These are phyloP conservation scores for Palythoa caribaeorum DNA, from an alignment of 92 coral and sea anemone species.

Conservation along the genomic window DNA sequence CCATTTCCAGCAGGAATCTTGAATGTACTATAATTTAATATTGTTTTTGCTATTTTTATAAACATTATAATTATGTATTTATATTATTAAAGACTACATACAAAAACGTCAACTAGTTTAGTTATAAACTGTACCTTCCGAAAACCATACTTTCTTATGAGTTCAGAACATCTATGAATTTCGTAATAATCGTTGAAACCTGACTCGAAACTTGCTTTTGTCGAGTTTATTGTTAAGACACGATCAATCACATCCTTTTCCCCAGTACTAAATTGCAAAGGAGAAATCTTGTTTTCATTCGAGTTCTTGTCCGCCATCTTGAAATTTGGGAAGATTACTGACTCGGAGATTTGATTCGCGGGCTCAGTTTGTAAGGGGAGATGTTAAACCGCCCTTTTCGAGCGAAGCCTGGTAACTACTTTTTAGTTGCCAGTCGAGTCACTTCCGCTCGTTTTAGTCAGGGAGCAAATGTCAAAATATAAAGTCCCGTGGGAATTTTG, in stretches of 20 bases:
- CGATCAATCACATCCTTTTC: slow-evolving; percentile 82
- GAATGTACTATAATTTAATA: too few species aligned
- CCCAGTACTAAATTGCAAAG: slow-evolving; percentile 64
- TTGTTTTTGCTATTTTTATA: too few species aligned
- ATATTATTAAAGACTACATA: too few species aligned
- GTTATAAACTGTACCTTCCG: slow-evolving; percentile 59
- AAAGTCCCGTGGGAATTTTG: too few species aligned
- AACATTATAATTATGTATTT: too few species aligned
- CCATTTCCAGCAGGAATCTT: too few species aligned
- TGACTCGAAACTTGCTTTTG: slow-evolving; percentile 33
- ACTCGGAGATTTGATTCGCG: neutral
- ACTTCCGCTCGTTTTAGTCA: too few species aligned
- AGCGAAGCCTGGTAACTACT: too few species aligned
- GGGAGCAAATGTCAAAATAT: too few species aligned
- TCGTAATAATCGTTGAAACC: slow-evolving; percentile 77
- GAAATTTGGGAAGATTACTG: neutral
- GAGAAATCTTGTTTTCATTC: slow-evolving; percentile 17
- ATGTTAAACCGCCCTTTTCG: too few species aligned
- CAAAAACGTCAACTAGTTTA: neutral
- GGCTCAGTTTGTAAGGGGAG: neutral
- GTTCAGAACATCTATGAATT: slow-evolving; percentile 68
- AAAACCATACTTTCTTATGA: slow-evolving; percentile 65
- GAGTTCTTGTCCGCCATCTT: slow-evolving; percentile 77
- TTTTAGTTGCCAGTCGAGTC: too few species aligned
- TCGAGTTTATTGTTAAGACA: slow-evolving; percentile 56